Percentiles rank a stretch among this genome's conserved stretches.
Conservation (phyloP, 2,888 invertebrate genomes). For the Rhabditophanes sp. region DNA sequence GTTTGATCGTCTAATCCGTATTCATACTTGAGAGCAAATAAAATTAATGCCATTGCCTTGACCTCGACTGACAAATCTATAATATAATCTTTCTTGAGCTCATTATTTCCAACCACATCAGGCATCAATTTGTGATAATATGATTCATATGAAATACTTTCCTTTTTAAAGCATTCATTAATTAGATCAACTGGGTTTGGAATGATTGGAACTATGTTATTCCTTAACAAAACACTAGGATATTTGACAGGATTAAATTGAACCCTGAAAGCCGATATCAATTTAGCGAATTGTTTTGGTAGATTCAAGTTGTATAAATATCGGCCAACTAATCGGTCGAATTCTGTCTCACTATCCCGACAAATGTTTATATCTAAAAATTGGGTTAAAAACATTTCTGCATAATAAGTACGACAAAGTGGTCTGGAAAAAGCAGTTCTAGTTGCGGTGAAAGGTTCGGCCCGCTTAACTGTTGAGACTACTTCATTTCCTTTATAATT, state of each 20-base stretch:
- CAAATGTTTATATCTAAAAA: too few species aligned
- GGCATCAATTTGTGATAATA: not conserved
- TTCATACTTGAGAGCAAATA: constrained; percentile 6
- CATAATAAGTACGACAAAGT: too few species aligned
- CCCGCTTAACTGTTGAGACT: not conserved
- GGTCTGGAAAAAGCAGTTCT: constrained; percentile 5
- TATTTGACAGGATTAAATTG: too few species aligned
- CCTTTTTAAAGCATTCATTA: constrained; percentile 1
- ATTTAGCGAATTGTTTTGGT: too few species aligned
- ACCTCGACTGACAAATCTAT: constrained; percentile 4
- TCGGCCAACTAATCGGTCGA: too few species aligned
- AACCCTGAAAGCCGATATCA: too few species aligned
- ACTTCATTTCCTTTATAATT: constrained; percentile 1
- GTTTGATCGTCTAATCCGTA: too few species aligned
- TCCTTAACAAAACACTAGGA: constrained; percentile 3
- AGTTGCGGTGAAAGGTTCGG: constrained; percentile 2
- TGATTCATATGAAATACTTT: not conserved
- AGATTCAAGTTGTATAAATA: constrained; percentile 6
- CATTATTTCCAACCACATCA: constrained; percentile 2
- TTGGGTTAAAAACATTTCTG: too few species aligned
- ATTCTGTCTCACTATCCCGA: too few species aligned
- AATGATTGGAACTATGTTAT: constrained; percentile 2
- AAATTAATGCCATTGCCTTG: constrained; percentile 7
- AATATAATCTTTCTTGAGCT: constrained; percentile 1
- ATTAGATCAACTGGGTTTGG: constrained; percentile 3